Evolutionary conservation across 2,797 vertebrate species (phyloP).

Genomic region (Squalus acanthias): DNA sequence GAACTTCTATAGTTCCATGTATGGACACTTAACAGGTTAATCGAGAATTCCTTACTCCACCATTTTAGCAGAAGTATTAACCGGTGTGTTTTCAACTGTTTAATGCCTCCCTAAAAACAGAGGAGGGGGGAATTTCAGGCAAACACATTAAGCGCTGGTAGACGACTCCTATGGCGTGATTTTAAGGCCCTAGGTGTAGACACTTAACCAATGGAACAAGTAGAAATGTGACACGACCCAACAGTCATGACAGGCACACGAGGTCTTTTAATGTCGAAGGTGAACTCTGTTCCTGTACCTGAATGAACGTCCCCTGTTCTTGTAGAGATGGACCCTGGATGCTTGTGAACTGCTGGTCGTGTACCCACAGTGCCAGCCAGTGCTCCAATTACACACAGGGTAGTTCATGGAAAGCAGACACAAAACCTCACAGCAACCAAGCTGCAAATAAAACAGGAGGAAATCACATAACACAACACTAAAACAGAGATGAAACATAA

Average conservation of each 20-base stretch:
- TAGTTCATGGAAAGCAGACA: constrained; percentile 78
- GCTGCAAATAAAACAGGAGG: constrained; percentile 56
- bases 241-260: not conserved
- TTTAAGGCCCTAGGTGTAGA: not conserved
- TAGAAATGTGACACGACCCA: not conserved
- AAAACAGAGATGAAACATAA: not conserved
- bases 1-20: not conserved
- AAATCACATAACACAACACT: not conserved
- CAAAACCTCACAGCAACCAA: constrained; percentile 93
- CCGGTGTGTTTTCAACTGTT: not conserved
- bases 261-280: too few species aligned
- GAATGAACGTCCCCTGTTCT: constrained; percentile 53
- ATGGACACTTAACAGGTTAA: not conserved
- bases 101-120: not conserved
- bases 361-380: constrained; percentile 93
- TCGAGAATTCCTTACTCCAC: not conserved
- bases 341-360: constrained; percentile 49
- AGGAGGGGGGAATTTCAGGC: not conserved
- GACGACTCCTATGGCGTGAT: not conserved
- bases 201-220: not conserved
- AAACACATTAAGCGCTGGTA: not conserved
- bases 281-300: constrained; percentile 44
- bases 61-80: not conserved
- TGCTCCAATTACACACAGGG: constrained; percentile 83
- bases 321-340: constrained; percentile 50